A percentile compares a stretch with the other conserved stretches of the same genome.
Evolutionary conservation across 2,888 invertebrate genomes (phyloP).

Genomic region (Zygaena filipendulae): DNA sequence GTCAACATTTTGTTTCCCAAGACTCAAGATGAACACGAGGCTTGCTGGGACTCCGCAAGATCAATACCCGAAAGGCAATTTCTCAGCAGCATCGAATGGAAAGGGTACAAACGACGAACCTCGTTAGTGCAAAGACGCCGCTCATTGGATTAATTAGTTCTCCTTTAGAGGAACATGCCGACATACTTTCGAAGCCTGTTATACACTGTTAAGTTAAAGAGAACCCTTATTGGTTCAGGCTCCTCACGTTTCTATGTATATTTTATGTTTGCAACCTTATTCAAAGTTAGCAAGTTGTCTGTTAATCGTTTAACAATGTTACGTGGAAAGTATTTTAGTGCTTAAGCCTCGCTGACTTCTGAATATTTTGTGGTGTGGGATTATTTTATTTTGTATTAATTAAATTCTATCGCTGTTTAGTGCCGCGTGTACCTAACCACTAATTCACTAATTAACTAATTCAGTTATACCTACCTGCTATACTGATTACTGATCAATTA

Average conservation of each 20-base stretch:
- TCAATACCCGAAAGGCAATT: conserved; percentile 44
- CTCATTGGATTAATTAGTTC: conserved; percentile 64
- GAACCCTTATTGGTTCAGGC: conserved; percentile 36
- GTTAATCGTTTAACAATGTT: conserved; percentile 47
- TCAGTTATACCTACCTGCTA: no score
- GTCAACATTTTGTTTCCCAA: no score
- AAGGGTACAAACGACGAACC: conserved; percentile 49
- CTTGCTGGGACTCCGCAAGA: no score
- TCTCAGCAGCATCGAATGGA: conserved; percentile 32
- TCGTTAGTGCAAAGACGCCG: conserved; percentile 55
- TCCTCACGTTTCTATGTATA: conserved; percentile 42
- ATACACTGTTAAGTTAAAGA: conserved; percentile 22
- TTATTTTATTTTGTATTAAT: conserved; percentile 46
- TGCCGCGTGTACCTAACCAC: no score
- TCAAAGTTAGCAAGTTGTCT: conserved; percentile 28
- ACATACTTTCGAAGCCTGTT: conserved; percentile 35
- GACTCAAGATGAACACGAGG: no score
- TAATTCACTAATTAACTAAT: no score
- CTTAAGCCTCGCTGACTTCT: conserved; percentile 30
- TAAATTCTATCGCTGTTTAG: conserved; percentile 27
- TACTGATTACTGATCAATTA: no score
- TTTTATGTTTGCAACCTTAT: conserved; percentile 37
- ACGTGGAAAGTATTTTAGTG: conserved; percentile 36
- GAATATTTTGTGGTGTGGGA: conserved; percentile 35
- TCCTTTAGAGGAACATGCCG: conserved; percentile 39